phyloP scores from a whole-genome alignment of 2,113 vertebrate species.

The Protobothrops mucrosquamatus region DNA sequence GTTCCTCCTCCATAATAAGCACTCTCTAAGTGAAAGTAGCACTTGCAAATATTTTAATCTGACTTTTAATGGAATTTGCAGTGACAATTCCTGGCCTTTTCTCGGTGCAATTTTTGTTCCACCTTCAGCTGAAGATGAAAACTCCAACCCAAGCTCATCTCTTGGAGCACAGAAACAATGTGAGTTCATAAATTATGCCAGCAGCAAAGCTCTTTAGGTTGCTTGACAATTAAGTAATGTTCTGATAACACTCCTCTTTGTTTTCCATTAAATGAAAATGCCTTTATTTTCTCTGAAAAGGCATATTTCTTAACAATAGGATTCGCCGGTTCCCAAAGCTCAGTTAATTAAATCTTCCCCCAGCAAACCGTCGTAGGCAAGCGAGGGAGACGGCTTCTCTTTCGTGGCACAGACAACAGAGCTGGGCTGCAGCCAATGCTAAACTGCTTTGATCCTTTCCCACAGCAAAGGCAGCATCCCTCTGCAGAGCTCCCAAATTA shows the following conservation, averaged over 20 bases:
- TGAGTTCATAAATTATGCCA: slow-evolving; percentile 54
- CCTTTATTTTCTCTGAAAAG: slow-evolving; percentile 59
- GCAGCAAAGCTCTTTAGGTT: slow-evolving; percentile 55
- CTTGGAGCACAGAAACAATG: slow-evolving; percentile 46
- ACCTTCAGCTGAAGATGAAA: slow-evolving; percentile 28
- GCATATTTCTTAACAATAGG: slow-evolving; percentile 62
- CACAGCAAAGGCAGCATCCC: slow-evolving; percentile 57
- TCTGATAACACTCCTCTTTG: slow-evolving; percentile 65
- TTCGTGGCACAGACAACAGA: slow-evolving; percentile 65
- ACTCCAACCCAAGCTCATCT: slow-evolving; percentile 24
- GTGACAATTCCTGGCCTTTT: neutral
- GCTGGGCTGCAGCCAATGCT: slow-evolving; percentile 59
- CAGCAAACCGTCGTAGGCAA: slow-evolving; percentile 66
- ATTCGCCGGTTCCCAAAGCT: slow-evolving; percentile 63
- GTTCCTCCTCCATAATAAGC: neutral
- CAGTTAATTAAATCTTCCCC: slow-evolving; percentile 68
- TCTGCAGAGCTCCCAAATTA: slow-evolving; percentile 62
- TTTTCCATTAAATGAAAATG: slow-evolving; percentile 65
- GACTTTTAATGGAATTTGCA: neutral
- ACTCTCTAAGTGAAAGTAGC: neutral
- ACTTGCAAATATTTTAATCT: neutral
- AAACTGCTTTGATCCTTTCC: slow-evolving; percentile 62
- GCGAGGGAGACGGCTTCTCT: slow-evolving; percentile 67
- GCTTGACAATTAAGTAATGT: slow-evolving; percentile 67
- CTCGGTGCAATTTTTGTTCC: slow-evolving; percentile 17